Evolutionary conservation across 2,797 vertebrate species (phyloP).

Genomic region (Myotis findleyi): DNA sequence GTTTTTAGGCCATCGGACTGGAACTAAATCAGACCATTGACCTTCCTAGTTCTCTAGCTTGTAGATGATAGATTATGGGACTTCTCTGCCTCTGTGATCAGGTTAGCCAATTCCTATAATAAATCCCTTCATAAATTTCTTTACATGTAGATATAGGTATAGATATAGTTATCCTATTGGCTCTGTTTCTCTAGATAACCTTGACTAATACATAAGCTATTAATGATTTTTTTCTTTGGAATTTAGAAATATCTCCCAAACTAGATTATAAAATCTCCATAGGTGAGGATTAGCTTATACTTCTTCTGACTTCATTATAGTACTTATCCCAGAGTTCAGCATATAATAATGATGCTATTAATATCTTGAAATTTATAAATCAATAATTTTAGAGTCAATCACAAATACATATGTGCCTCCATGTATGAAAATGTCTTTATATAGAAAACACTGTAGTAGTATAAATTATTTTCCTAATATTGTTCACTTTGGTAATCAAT

Average conservation of each 20-base stretch:
- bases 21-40: background rate
- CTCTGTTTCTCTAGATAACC: background rate
- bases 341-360: background rate
- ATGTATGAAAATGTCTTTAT: background rate
- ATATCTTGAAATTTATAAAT: background rate
- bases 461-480: background rate
- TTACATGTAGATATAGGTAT: background rate
- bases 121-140: background rate
- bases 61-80: background rate
- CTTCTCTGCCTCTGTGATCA: background rate
- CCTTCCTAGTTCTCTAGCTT: background rate
- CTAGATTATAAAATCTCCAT: background rate
- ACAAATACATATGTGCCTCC: background rate
- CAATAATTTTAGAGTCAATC: background rate
- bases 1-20: background rate
- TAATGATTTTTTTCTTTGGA: background rate
- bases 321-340: background rate
- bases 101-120: background rate
- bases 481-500: background rate
- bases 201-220: background rate
- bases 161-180: background rate
- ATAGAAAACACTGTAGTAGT: background rate
- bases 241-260: background rate
- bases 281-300: background rate
- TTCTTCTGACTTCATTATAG: background rate